phyloP scores from a whole-genome alignment of 2,888 invertebrate species.

The Yponomeuta cagnagella region DNA sequence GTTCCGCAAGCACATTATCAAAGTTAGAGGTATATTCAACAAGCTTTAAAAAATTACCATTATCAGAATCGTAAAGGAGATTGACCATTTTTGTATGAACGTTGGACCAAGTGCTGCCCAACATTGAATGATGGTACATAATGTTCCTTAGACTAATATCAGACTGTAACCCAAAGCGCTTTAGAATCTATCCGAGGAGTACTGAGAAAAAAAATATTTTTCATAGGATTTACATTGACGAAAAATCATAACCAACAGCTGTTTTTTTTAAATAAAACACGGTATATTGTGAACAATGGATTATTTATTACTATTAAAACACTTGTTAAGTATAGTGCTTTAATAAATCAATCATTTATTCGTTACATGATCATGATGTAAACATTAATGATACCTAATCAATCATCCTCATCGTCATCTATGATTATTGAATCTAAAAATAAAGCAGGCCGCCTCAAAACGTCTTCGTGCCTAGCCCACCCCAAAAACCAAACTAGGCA shows the following conservation, averaged over 20 bases:
- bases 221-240: slow-evolving; percentile 7
- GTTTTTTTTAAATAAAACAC: slow-evolving; percentile 2
- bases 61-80: too few species aligned
- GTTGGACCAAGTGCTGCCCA: too few species aligned
- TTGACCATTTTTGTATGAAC: too few species aligned
- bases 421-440: slow-evolving; percentile 18
- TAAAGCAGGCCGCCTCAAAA: slow-evolving; percentile 16
- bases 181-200: slow-evolving; percentile 10
- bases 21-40: too few species aligned
- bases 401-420: slow-evolving; percentile 12
- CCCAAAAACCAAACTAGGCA: slow-evolving; percentile 4
- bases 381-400: slow-evolving; percentile 6
- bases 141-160: too few species aligned
- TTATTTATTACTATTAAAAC: neutral
- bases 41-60: too few species aligned
- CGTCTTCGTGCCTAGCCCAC: slow-evolving; percentile 19
- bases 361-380: neutral
- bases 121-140: too few species aligned
- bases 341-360: slow-evolving; percentile 2
- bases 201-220: slow-evolving; percentile 11
- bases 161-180: too few species aligned
- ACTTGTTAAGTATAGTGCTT: neutral
- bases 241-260: slow-evolving; percentile 9
- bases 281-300: slow-evolving; percentile 2
- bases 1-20: too few species aligned